phyloP scores from a whole-genome alignment of 1,140 invertebrate species.

The Plutomurus gul region DNA sequence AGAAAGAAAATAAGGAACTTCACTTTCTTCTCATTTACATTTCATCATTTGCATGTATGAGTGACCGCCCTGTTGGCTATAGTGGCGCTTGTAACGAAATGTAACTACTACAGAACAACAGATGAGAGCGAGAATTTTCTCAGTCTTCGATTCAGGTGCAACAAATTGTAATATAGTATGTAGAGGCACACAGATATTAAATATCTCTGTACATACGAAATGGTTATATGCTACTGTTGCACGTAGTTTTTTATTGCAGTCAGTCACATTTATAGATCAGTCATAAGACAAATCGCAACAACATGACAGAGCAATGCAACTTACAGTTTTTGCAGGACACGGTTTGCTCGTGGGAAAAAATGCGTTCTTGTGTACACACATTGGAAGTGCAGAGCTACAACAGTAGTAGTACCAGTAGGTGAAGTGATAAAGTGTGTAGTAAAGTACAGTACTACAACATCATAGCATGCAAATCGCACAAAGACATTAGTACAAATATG shows the following conservation, averaged over 20 bases:
- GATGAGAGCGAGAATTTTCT: too few species aligned
- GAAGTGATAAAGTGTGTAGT: background rate
- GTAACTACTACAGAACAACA: too few species aligned
- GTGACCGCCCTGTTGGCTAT: background rate
- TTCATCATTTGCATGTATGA: background rate
- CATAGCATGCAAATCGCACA: background rate
- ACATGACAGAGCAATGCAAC: constrained; percentile 2
- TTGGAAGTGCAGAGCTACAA: background rate
- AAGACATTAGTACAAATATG: background rate
- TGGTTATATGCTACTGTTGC: too few species aligned
- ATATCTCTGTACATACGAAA: too few species aligned
- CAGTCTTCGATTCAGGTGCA: too few species aligned
- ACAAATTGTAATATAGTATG: too few species aligned
- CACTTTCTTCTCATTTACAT: constrained; percentile 24
- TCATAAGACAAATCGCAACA: constrained; percentile 17
- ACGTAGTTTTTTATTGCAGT: background rate
- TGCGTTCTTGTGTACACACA: background rate
- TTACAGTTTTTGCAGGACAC: background rate
- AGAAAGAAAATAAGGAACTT: constrained; percentile 21
- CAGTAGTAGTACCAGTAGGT: background rate
- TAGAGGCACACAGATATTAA: too few species aligned
- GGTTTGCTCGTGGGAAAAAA: constrained; percentile 7
- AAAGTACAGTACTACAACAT: background rate
- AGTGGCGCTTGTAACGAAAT: too few species aligned
- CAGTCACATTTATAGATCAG: background rate